Evolutionary conservation across 2,797 vertebrate genomes (phyloP), one percentile per base, ranked within the genome.

Genomic region (Natrix natrix): DNA sequence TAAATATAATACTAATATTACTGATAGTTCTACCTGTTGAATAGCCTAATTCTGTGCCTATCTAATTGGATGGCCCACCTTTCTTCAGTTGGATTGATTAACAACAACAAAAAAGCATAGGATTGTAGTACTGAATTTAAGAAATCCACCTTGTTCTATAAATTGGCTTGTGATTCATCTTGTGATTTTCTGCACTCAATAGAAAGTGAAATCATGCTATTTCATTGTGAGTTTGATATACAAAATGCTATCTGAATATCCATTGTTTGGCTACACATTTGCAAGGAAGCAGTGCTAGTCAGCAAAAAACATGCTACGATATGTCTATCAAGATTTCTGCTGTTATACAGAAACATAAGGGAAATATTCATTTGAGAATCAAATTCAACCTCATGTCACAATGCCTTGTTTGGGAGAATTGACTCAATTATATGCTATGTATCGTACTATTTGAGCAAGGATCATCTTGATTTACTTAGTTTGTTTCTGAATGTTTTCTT

Each of bases 171-270:
- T 54, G 69, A 16, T 60, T 91, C 55, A 55, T 55, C 20, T 78
- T 89, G 57, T 2, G 0, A 0, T 13, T 88, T 1, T 57, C 3
- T 22, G 0, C 2, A 0, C 22, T 69, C 48, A 26, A 13, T 16
- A 8, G n/a, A 20, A 69, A 48, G 32, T 83, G 1, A 61, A 61
- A 83, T 54, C 28, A 61, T 20, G 43, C 12, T 56, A 13, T 61
- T n/a, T 28, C 13, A n/a, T 26, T n/a, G 37, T 43, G 24, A 87
- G 6, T 59, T 22, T 12, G 8, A 20, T 28, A 60, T 55, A 60
- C 8, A 10, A 52, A 52, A 87, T n/a, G 2, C 48, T 87, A 37
- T 61, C 7, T 24, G 54, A 37, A 91, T 63, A 87, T 86, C 26
- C 57, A 55, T 14, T 66, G n/a, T 5, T 52, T 20, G 28, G 28